These are phyloP conservation scores for Lycaena phlaeas DNA, from an alignment of 2,888 invertebrate genomes.

Conservation along the genomic window DNA sequence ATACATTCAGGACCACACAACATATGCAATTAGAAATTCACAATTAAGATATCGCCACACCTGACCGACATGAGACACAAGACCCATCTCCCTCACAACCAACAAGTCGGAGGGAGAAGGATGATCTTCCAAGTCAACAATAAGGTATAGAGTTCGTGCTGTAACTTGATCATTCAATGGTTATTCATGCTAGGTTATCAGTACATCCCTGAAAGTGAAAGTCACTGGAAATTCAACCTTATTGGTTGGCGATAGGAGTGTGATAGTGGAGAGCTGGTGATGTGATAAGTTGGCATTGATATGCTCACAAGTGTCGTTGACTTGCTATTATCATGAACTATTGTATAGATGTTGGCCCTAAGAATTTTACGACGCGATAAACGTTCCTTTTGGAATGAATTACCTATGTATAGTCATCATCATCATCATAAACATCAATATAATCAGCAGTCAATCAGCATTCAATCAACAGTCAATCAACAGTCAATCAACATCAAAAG, in stretches of 20 bases:
- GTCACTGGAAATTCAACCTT: conserved; percentile 21
- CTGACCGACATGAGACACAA: conserved; percentile 15
- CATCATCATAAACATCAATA: no score
- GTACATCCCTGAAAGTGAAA: conserved; percentile 18
- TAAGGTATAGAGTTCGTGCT: conserved; percentile 49
- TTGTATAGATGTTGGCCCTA: conserved; percentile 19
- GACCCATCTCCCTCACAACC: background rate
- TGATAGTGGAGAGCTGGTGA: conserved; percentile 8
- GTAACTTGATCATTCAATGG: conserved; percentile 55
- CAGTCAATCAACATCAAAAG: no score
- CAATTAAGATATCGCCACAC: conserved; percentile 7
- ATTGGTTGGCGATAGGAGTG: conserved; percentile 15
- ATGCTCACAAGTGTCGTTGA: conserved; percentile 47
- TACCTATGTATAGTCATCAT: no score
- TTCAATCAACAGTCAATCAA: no score
- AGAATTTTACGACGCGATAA: conserved; percentile 2
- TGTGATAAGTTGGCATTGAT: conserved; percentile 19
- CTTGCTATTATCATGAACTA: conserved; percentile 45
- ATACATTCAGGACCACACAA: no score
- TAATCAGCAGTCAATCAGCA: no score
- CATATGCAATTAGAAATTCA: background rate
- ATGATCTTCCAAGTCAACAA: conserved; percentile 45
- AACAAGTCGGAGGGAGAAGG: conserved; percentile 21
- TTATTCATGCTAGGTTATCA: conserved; percentile 30
- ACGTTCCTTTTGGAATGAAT: background rate